Base-by-base conservation (phyloP, 2,888 invertebrate genomes). In the Thalpophila matura region DNA sequence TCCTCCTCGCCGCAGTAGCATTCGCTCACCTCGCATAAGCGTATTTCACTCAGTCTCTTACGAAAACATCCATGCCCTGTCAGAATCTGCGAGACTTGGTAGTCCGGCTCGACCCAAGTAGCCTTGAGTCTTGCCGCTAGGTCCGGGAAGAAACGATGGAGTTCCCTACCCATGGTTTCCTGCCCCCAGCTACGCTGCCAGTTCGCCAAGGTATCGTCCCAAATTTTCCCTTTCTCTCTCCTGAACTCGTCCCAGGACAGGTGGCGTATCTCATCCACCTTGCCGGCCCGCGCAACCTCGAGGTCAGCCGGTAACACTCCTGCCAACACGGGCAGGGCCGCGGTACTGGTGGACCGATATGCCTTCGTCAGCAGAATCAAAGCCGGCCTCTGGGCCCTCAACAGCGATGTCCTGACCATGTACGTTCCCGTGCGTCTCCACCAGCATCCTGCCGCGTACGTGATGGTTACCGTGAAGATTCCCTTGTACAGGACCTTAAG, bases 61-160 rank as follows among this genome's bases (percentile, higher is more conserved):
- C 65, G 29, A 10, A 75, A 78, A 3, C 70, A 75, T 7, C 77
- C 80, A 38, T 81, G 79, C 2, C 77, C 81, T 0, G 68, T 55
- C 24, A 78, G 57, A 2, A 78, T 57, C 53, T 79, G 74, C 0
- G 77, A 78, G 5, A 57, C 42, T 3, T 42, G 66, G 14, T 77
- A 74, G 66, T 80, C 80, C 46, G 77, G 77, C 4, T 58, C 68
- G 1, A 81, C 69, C 77, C 80, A 82, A 6, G 43, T 26, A 0
- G 33, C 24, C 9, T 12, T 18, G 7, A 76, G 56, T 9, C 80
- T 40, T 0, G 4, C 73, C 18, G 18, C 20, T 26, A 83, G 74
- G 16, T 77, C 65, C 31, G 81, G 80, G 54, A 83, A 83, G 38
- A 78, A 82, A 0, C 55, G 22, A 18, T 45, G 37, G 0, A 80